Evolutionary conservation across 2,113 vertebrate genomes (phyloP).

Genomic region (Tachuris rubrigastra): DNA sequence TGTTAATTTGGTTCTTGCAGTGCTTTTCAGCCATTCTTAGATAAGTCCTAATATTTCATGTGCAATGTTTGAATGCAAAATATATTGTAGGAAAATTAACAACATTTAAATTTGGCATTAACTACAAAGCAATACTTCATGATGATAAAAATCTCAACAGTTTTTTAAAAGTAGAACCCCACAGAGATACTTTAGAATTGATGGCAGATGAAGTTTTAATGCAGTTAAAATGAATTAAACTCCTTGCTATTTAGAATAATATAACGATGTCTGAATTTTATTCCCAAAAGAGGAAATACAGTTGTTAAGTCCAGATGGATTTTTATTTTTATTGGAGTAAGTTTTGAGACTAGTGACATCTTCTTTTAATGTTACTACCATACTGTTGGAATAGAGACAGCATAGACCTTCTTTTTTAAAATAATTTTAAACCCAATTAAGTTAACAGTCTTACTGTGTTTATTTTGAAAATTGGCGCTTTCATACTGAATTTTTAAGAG

Average conservation of each 20-base stretch:
- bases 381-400: not conserved
- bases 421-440: not conserved
- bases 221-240: constrained; percentile 46
- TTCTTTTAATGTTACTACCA: not conserved
- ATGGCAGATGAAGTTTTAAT: constrained; percentile 27
- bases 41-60: not conserved
- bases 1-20: not conserved
- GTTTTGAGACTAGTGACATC: not conserved
- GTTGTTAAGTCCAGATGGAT: constrained; percentile 58
- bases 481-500: not conserved
- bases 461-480: not conserved
- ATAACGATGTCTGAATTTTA: constrained; percentile 29
- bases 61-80: not conserved
- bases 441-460: not conserved
- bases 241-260: constrained; percentile 29
- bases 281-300: constrained; percentile 59
- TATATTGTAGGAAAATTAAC: constrained; percentile 2
- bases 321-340: constrained; percentile 56
- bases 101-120: constrained; percentile 14
- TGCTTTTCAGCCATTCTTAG: not conserved
- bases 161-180: constrained; percentile 22
- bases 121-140: not conserved
- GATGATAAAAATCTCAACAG: constrained; percentile 46
- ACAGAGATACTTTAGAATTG: constrained; percentile 11
- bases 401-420: not conserved